phyloP scores from a whole-genome alignment of 2,797 vertebrate species.

The Melanotaenia maccullochi region DNA sequence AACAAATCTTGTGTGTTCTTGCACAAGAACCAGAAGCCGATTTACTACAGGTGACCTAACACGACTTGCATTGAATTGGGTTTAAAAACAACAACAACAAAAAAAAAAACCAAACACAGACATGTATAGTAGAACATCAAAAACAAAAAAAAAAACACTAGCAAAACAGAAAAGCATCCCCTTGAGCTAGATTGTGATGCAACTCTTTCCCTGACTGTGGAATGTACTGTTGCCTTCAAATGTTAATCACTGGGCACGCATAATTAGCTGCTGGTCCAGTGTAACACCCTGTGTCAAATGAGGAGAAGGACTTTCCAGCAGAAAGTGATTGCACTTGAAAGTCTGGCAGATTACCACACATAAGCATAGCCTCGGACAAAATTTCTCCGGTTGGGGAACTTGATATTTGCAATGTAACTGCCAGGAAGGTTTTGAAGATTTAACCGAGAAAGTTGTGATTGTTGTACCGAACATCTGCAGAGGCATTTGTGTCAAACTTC shows the following conservation, averaged over 20 bases:
- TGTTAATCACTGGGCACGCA: constrained; percentile 68
- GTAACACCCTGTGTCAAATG: constrained; percentile 70
- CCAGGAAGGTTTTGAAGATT: constrained; percentile 73
- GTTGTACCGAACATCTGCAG: constrained; percentile 57
- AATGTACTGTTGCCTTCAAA: constrained; percentile 67
- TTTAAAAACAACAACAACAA: not conserved
- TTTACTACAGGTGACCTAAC: constrained; percentile 28
- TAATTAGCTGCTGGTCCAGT: constrained; percentile 72
- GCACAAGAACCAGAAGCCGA: constrained; percentile 6
- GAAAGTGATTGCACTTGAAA: constrained; percentile 77
- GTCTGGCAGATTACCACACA: constrained; percentile 76
- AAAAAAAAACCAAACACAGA: not conserved
- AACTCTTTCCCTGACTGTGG: constrained; percentile 46
- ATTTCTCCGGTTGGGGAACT: constrained; percentile 74
- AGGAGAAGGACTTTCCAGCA: constrained; percentile 69
- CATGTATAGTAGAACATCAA: not conserved
- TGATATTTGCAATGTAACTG: constrained; percentile 76
- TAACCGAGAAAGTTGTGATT: constrained; percentile 59
- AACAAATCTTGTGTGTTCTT: not conserved
- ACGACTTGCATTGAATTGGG: constrained; percentile 30
- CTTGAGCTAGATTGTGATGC: constrained; percentile 54
- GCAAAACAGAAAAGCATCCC: constrained; percentile 13
- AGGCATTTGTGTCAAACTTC: constrained; percentile 40
- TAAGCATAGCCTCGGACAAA: constrained; percentile 74
- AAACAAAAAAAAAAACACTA: constrained; percentile 11